Base-by-base conservation (phyloP, 2,113 vertebrate genomes). In the Miniopterus natalensis region DNA sequence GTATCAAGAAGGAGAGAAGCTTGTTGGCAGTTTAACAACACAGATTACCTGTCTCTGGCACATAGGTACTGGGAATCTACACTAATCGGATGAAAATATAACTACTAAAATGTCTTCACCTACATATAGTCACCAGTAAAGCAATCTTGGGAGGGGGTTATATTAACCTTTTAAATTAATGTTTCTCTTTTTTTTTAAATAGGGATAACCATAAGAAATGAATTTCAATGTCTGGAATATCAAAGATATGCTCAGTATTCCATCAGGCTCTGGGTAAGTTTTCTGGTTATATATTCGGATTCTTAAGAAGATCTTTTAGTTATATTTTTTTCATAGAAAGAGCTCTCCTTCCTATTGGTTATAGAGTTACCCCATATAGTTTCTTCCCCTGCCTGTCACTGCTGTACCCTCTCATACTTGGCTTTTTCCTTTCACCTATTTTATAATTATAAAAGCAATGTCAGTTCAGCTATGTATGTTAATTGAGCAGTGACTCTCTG, bases 171-270 rank as follows among this genome's bases (percentile, higher is more conserved):
- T 49, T 94, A 70, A 81, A 40, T 81, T 65, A 73, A 96, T 95
- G 73, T 78, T 91, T 45, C 51, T 96, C 18, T 97, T 94, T 75
- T 94, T 75, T 96, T 95, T 97, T 89, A 79, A 86, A 91, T 94
- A 96, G 95, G 66, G 1, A 75, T 55, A 97, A 89, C 71, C 75
- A 51, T 90, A 87, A 94, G 63, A 95, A 96, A 99, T 99, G 99
- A 99, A 99, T 97, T 97, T 98, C 61, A 99, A 99, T 11, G 10
- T 98, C 36, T 99, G 98, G 99, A 99, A 98, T 96, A 98, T 99
- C 92, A 99, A 99, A 97, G 99, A 99, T 86, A 99, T 99, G 98
- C 95, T 99, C 96, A 99, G 90, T 96, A 98, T 98, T 42, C 98
- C 99, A 0, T 96, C 97, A 75, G 98, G 98, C 96, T 96, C 96